A percentile compares a stretch with the other conserved stretches of the same genome.
These are phyloP conservation scores for Edolisoma coerulescens DNA, from an alignment of 2,113 vertebrate genomes.

Conservation along the genomic window DNA sequence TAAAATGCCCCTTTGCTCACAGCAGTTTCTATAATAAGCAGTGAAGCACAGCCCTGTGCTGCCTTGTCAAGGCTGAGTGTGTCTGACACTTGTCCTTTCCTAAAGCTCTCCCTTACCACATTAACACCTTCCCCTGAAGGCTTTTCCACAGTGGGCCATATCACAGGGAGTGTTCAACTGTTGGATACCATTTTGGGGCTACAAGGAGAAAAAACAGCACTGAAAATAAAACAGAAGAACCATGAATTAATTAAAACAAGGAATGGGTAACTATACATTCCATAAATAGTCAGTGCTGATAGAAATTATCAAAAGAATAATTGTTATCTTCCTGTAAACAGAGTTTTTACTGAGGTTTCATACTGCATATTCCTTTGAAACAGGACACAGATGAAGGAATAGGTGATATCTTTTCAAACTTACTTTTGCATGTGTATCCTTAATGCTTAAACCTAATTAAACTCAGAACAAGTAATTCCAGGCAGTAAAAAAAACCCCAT, in stretches of 20 bases:
- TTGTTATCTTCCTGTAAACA: neutral
- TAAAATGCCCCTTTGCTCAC: neutral
- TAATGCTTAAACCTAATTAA: neutral
- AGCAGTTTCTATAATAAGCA: neutral
- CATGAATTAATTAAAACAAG: neutral
- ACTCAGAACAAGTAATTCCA: neutral
- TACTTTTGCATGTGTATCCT: neutral
- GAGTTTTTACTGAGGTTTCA: neutral
- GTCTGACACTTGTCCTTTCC: neutral
- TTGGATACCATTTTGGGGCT: neutral
- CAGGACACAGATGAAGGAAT: neutral
- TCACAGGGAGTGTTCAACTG: neutral
- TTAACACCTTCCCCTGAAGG: neutral
- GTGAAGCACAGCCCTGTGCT: neutral
- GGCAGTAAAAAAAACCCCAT: neutral
- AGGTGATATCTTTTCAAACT: neutral
- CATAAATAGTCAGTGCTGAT: neutral
- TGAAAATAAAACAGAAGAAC: neutral
- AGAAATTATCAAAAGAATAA: neutral
- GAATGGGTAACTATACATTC: neutral
- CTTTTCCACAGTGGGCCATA: neutral
- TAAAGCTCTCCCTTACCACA: neutral
- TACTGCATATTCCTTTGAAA: neutral
- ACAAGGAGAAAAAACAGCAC: neutral
- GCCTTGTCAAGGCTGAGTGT: neutral